A percentile compares a stretch with the other conserved stretches of the same genome.
These are phyloP conservation scores for Anoplopoma fimbria DNA, from an alignment of 2,113 vertebrate species.

Conservation along the genomic window DNA sequence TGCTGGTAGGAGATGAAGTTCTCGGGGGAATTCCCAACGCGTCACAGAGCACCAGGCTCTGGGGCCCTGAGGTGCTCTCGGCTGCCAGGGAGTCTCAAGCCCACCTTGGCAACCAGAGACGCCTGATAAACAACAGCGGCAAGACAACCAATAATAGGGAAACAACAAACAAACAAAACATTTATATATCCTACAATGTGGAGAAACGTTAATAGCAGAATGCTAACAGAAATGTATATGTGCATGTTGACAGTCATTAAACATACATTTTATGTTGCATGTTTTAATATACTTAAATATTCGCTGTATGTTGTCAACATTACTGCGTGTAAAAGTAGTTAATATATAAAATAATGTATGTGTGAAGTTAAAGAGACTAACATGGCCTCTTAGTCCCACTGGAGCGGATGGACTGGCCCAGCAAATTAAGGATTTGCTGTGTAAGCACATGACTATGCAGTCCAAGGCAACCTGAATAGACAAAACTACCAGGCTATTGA, in stretches of 20 bases:
- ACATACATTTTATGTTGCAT: background rate
- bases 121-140: conserved; percentile 58
- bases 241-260: background rate
- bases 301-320: background rate
- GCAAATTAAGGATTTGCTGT: conserved; percentile 69
- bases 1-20: conserved; percentile 39
- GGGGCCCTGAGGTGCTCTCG: conserved; percentile 59
- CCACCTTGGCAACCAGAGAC: conserved; percentile 68
- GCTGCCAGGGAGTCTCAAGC: conserved; percentile 60
- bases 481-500: conserved; percentile 74
- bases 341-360: background rate
- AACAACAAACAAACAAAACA: conserved; percentile 57
- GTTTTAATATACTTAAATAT: background rate
- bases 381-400: conserved; percentile 1
- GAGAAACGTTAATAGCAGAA: background rate
- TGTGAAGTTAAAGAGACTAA: background rate
- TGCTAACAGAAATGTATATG: background rate
- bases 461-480: conserved; percentile 72
- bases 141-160: conserved; percentile 26
- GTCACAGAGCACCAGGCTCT: conserved; percentile 67
- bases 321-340: background rate
- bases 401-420: conserved; percentile 24
- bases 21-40: conserved; percentile 70
- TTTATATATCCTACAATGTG: background rate
- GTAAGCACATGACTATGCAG: conserved; percentile 70